These are phyloP conservation scores for Myiotriccus ornatus DNA, from an alignment of 2,797 vertebrate species.

Conservation along the genomic window DNA sequence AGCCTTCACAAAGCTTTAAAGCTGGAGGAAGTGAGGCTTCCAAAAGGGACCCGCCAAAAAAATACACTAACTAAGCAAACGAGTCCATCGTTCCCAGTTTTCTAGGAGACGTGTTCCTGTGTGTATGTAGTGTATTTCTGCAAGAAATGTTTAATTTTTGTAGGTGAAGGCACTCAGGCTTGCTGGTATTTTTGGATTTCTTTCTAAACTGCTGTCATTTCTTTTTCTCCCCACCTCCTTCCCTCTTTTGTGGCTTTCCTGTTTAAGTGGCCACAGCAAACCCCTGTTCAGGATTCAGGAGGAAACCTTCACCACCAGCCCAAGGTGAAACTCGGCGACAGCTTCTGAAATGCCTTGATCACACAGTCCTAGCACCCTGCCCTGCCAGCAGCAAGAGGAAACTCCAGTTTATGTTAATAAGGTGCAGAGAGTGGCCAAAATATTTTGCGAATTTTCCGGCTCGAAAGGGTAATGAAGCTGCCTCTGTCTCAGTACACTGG, in stretches of 20 bases:
- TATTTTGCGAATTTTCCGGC: slow-evolving; percentile 35
- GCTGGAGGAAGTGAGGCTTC: neutral
- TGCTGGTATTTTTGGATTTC: neutral
- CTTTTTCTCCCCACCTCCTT: neutral
- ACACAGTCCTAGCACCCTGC: neutral
- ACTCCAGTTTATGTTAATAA: slow-evolving; percentile 44
- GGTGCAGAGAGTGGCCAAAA: slow-evolving; percentile 30
- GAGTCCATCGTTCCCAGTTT: neutral
- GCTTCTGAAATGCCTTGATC: neutral
- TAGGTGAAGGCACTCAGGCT: neutral
- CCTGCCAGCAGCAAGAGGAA: slow-evolving; percentile 21
- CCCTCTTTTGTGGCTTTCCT: neutral
- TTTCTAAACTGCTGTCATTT: neutral
- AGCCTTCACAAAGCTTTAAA: neutral
- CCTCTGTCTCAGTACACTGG: slow-evolving; percentile 44
- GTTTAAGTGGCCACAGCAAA: neutral
- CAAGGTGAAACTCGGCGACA: neutral
- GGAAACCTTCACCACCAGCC: neutral
- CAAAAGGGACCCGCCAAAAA: neutral
- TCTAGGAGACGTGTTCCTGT: neutral
- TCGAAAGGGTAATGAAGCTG: slow-evolving; percentile 8
- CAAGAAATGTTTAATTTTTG: neutral
- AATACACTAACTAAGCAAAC: neutral
- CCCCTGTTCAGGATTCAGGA: neutral
- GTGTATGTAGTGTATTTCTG: neutral